These are phyloP conservation scores for Cranoglanis bouderius DNA, from an alignment of 2,113 vertebrate genomes.

Conservation along the genomic window DNA sequence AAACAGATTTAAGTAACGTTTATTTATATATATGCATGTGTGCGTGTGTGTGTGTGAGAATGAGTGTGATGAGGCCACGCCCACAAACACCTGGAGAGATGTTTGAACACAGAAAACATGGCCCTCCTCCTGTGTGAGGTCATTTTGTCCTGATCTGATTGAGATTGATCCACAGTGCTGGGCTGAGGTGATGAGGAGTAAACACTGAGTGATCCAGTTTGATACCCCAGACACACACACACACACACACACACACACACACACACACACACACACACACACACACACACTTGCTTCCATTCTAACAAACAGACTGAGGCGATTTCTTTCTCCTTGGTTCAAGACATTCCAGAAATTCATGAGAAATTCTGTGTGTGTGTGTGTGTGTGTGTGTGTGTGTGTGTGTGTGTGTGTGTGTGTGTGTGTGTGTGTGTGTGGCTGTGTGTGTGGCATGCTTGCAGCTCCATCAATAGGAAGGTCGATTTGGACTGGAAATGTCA, in stretches of 20 bases:
- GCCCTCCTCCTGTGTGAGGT: neutral
- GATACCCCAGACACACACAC: neutral
- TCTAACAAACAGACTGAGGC: neutral
- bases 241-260: neutral
- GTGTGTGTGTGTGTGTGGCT: too few species aligned
- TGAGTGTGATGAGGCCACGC: neutral
- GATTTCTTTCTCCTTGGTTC: neutral
- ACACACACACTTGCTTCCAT: neutral
- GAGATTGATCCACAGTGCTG: neutral
- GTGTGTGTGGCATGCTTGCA: neutral
- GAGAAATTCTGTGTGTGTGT: neutral
- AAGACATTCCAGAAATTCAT: neutral
- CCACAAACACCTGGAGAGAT: neutral
- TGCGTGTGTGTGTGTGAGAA: neutral
- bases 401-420: too few species aligned
- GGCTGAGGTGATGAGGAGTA: neutral
- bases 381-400: too few species aligned
- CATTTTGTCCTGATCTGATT: neutral
- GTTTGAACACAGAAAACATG: neutral
- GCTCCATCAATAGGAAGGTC: slow-evolving; percentile 16
- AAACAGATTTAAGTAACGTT: neutral
- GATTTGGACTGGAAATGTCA: slow-evolving; percentile 22
- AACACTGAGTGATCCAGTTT: neutral
- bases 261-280: neutral
- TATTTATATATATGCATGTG: neutral